Evolutionary conservation across 2,113 vertebrate species (phyloP), one percentile per base, ranked within the genome.

Genomic region (Aspiorhynchus laticeps): DNA sequence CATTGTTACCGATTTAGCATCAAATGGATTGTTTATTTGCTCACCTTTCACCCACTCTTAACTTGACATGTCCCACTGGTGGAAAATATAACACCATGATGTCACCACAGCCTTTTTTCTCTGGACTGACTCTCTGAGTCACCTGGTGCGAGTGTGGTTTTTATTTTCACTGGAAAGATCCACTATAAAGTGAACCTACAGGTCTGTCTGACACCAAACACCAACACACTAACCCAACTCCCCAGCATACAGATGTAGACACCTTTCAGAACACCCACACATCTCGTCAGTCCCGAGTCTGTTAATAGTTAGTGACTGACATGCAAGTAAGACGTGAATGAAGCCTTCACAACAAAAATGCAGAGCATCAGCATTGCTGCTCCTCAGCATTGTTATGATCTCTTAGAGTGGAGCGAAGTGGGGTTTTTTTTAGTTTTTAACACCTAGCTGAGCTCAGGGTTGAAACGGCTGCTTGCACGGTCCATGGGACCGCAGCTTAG

Each of bases 401-500:
- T 82, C 61, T 82, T 31, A 65, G 56, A 80, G 51, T 36, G 48
- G 56, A 81, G 36, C 43, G 51, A 79, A 79, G 77, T 59, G 53
- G 21, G 83, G n/a, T 46, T 80, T 80, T 56, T 84, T 71, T 31
- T 73, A 76, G 65, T 75, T 86, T 86, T 81, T 84, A 38, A 21
- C 67, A 74, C 80, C 41, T 85, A 33, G 65, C 83, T 79, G 48
- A 65, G 84, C 84, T 88, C 51, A 73, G 41, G n/a, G 36, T 88
- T 92, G 86, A 85, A 88, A 92, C 71, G 92, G 90, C 85, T 87
- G 91, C 89, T 89, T 93, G 88, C 88, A 83, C 93, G 92, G 93
- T 92, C 92, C 87, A 84, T 90, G 91, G 91, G 90, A 93, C 92
- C 92, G 90, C 93, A 95, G 92, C 91, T 91, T 91, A 94, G 89